phyloP scores from a whole-genome alignment of 2,888 invertebrate genomes.

The Eupithecia tripunctaria region DNA sequence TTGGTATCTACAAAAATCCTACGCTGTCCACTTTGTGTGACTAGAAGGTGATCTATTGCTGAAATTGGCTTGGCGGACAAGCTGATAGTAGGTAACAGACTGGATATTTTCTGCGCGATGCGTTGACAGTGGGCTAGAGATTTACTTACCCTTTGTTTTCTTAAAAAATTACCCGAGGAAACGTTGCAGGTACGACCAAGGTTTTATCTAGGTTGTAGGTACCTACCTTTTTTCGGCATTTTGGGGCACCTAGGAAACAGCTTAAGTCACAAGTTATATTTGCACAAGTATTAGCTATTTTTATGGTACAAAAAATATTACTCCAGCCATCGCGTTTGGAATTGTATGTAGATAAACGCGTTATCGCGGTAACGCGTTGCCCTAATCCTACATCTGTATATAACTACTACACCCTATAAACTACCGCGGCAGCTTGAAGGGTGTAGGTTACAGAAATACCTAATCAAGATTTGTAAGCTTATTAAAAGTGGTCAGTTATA shows the following conservation, averaged over 20 bases:
- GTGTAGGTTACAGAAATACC: too few species aligned
- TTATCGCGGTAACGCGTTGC: too few species aligned
- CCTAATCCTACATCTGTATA: too few species aligned
- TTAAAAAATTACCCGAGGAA: neutral
- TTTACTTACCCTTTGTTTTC: too few species aligned
- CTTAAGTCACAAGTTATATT: too few species aligned
- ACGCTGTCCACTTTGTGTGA: neutral
- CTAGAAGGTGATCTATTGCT: neutral
- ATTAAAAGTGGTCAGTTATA: too few species aligned
- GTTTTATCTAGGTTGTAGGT: neutral
- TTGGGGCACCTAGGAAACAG: neutral
- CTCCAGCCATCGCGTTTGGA: neutral
- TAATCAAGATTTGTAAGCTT: too few species aligned
- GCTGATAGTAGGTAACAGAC: neutral
- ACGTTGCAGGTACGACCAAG: neutral
- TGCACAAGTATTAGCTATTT: neutral
- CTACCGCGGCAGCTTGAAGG: neutral
- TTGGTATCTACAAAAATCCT: neutral
- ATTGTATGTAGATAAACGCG: too few species aligned
- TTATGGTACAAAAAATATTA: too few species aligned
- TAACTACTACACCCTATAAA: too few species aligned
- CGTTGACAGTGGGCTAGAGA: neutral
- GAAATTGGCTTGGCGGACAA: neutral
- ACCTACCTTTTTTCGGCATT: neutral
- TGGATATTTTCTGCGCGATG: neutral